Conservation (phyloP, 2,888 invertebrate genomes). For the Leptopterna dolabrata region DNA sequence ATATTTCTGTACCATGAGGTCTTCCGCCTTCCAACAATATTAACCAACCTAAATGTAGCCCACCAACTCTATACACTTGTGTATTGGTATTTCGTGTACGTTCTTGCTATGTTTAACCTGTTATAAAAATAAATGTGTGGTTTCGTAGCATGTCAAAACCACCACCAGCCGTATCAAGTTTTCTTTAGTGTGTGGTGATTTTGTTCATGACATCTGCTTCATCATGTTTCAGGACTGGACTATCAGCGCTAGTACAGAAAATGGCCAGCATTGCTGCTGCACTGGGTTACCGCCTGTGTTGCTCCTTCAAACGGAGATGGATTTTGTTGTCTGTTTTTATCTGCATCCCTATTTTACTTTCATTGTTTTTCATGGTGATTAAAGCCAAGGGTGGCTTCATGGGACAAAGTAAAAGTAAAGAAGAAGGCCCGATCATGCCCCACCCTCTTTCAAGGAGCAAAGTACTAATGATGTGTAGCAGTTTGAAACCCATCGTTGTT, state of each 20-base stretch:
- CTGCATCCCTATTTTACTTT: slow-evolving; percentile 16
- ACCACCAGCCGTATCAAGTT: too few species aligned
- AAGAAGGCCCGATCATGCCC: neutral
- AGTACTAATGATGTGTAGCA: neutral
- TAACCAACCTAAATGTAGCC: too few species aligned
- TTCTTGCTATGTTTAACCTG: too few species aligned
- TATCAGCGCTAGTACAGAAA: neutral
- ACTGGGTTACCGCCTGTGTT: slow-evolving; percentile 29
- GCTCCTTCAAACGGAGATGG: slow-evolving; percentile 32
- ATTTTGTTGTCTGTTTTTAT: slow-evolving; percentile 32
- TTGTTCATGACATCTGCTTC: too few species aligned
- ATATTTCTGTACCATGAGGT: too few species aligned
- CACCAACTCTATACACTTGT: too few species aligned
- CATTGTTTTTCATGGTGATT: neutral
- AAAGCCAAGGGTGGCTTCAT: neutral
- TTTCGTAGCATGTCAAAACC: too few species aligned
- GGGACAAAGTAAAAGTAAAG: neutral
- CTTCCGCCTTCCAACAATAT: too few species aligned
- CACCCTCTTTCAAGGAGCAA: neutral
- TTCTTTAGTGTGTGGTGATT: too few species aligned
- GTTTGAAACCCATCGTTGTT: neutral
- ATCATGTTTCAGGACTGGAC: neutral
- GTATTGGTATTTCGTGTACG: too few species aligned
- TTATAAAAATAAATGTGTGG: too few species aligned
- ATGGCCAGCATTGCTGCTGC: neutral